A percentile compares a stretch with the other conserved stretches of the same genome.
Conservation (phyloP, 2,797 vertebrate species). For the Morelia viridis region DNA sequence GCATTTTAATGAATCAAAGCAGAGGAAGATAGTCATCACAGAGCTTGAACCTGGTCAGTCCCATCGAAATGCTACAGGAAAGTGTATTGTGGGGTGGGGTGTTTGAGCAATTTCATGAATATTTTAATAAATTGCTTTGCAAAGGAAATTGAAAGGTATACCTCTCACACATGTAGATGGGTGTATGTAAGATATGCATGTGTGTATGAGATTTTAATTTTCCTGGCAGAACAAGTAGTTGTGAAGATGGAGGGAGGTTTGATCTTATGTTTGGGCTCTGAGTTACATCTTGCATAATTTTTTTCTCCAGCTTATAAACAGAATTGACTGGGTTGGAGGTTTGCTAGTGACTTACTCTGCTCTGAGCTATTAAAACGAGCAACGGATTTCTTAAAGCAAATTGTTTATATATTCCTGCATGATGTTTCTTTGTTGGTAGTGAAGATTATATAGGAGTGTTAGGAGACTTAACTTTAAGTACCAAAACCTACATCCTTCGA, state of each 20-base stretch:
- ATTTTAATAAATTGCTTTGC: not conserved
- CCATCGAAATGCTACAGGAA: not conserved
- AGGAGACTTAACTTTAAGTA: not conserved
- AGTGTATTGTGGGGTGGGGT: not conserved
- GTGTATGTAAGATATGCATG: not conserved
- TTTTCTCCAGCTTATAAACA: not conserved
- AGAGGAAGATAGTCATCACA: not conserved
- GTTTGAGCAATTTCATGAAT: not conserved
- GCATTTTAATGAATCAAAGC: not conserved
- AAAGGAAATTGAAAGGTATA: not conserved
- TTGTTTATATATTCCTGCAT: not conserved
- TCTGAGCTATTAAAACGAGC: not conserved
- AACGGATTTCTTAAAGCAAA: not conserved
- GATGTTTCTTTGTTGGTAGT: not conserved
- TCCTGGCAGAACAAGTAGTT: not conserved
- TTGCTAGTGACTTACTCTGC: not conserved
- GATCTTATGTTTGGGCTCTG: not conserved
- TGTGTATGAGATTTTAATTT: not conserved
- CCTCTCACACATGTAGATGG: not conserved
- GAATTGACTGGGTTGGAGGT: not conserved
- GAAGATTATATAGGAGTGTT: not conserved
- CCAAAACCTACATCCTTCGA: not conserved
- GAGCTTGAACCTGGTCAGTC: not conserved
- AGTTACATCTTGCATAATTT: not conserved
- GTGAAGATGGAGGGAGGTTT: not conserved